Percentiles rank a stretch among this genome's conserved stretches.
Evolutionary conservation across 2,888 invertebrate genomes (phyloP).

Genomic region (Drosophila colorata): DNA sequence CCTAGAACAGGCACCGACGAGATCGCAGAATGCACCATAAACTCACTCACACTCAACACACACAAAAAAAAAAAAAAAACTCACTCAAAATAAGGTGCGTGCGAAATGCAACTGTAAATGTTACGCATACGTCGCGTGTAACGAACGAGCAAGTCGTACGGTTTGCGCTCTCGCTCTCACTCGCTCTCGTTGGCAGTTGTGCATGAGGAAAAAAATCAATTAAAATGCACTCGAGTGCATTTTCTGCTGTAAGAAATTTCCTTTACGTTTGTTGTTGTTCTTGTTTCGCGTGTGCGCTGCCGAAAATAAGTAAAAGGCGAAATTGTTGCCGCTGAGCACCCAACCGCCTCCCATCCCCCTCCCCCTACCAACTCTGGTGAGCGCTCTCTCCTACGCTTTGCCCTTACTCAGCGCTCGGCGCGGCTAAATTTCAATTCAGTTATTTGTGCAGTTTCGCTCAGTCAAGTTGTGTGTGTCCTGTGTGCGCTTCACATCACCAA

Average conservation of each 20-base stretch:
- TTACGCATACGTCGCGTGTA: conserved; percentile 77
- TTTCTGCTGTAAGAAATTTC: conserved; percentile 30
- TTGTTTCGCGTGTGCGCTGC: conserved; percentile 26
- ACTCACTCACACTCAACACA: conserved; percentile 34
- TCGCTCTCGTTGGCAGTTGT: conserved; percentile 38
- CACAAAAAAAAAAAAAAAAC: conserved; percentile 9
- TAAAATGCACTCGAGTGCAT: conserved; percentile 77
- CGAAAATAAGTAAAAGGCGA: conserved; percentile 56
- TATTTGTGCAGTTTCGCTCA: conserved; percentile 80
- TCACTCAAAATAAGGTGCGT: conserved; percentile 58
- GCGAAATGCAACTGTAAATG: conserved; percentile 66
- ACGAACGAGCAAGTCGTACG: conserved; percentile 35
- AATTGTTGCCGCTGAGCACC: conserved; percentile 33
- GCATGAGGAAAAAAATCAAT: conserved; percentile 69
- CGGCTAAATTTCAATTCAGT: conserved; percentile 74
- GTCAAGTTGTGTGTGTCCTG: conserved; percentile 76
- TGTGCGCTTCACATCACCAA: conserved; percentile 57
- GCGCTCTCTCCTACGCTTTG: conserved; percentile 25
- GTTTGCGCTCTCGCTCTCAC: conserved; percentile 18
- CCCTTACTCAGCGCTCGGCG: conserved; percentile 43
- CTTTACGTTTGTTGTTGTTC: conserved; percentile 19
- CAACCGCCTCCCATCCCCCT: neutral
- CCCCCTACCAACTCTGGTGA: neutral
- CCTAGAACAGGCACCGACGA: conserved; percentile 53
- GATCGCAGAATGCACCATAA: conserved; percentile 46